Base-by-base conservation (phyloP, 2,888 invertebrate genomes). In the Pasiphila rectangulata region DNA sequence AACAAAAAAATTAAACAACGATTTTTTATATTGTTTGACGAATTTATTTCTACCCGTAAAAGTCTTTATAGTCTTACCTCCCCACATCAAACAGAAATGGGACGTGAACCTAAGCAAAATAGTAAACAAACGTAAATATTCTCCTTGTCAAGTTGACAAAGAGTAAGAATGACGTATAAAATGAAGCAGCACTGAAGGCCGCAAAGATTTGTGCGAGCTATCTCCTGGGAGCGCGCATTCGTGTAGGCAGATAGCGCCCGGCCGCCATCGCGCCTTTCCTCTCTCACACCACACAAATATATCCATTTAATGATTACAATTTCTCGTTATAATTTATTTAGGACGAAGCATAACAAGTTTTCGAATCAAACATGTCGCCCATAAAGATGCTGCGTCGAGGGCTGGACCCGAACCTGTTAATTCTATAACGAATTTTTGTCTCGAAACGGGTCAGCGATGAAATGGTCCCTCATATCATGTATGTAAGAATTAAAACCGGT, bases 321-420 rank as follows among this genome's bases (percentile, higher is more conserved):
- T 86, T 84, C 86, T 86, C 85, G 86, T 85, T 85, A 87, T 87
- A 87, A 87, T 87, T 87, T 88, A 87, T 87, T 87, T 83, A 84
- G 83, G 81, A 81, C 78, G 87, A 83, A 83, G 83, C 85, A 86
- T 86, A 87, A 88, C 88, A 87, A 87, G 88, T 87, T 87, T 85
- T 85, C 83, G 86, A 87, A 85, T 88, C 84, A 86, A 87, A 86
- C 82, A 83, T 86, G 87, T 88, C 87, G 86, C 85, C 86, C 85
- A 86, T 88, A 88, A 87, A 88, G 87, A 88, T 86, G 84, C 80
- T 81, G 80, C 79, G 71, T 72, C 72, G 82, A 84, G 85, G 87
- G 85, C 79, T 84, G 87, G 80, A 76, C 82, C 71, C 69, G 69
- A 69, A 74, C 75, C 72, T 70, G 80, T 80, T 83, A 80, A 79